Percentiles rank a stretch among this genome's conserved stretches.
These are phyloP conservation scores for Drosophila anceps DNA, from an alignment of 2,888 invertebrate species.

Conservation along the genomic window DNA sequence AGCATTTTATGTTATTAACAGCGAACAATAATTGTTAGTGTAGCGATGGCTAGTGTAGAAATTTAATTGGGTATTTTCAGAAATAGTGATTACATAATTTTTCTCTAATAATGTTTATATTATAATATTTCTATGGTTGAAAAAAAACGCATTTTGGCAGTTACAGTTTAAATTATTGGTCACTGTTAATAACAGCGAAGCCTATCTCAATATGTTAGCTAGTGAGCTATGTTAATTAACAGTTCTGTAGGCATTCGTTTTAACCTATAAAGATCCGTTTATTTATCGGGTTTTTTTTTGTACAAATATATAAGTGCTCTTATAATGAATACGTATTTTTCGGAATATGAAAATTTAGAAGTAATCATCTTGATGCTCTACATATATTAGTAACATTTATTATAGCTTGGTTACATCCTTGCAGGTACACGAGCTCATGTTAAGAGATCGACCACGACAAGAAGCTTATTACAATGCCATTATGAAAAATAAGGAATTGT, in stretches of 20 bases:
- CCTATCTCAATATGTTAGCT: background rate
- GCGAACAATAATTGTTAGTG: background rate
- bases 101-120: background rate
- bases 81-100: background rate
- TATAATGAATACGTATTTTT: conserved; percentile 87
- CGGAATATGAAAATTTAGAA: conserved; percentile 91
- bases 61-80: too few relatives aligned
- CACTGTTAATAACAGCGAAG: conserved; percentile 1
- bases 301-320: background rate
- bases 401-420: conserved; percentile 40
- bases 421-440: conserved; percentile 93
- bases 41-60: too few relatives aligned
- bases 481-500: conserved; percentile 87
- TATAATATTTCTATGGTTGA: background rate
- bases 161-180: too few relatives aligned
- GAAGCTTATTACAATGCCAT: conserved; percentile 93
- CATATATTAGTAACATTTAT: background rate
- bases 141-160: background rate
- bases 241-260: conserved; percentile 1
- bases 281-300: conserved; percentile 1
- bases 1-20: conserved; percentile 19
- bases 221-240: background rate
- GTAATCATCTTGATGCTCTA: conserved; percentile 85
- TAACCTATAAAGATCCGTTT: conserved; percentile 42
- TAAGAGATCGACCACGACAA: conserved; percentile 91